A percentile compares a stretch with the other conserved stretches of the same genome.
Evolutionary conservation across 2,888 invertebrate genomes (phyloP).

Genomic region (Apantesis nais): DNA sequence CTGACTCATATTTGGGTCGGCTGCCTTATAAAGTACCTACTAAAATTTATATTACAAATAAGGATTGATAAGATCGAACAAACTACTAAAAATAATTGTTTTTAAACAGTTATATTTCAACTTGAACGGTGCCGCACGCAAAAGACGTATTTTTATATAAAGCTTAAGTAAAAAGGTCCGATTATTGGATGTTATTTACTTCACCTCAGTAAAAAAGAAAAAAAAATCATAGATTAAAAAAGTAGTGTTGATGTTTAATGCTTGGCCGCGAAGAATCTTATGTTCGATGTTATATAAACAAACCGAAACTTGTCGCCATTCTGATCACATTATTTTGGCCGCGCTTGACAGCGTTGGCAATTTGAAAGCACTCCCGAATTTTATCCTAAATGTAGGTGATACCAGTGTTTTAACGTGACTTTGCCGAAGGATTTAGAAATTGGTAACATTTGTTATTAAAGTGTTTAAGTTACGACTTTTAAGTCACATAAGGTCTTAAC

Average conservation of each 20-base stretch:
- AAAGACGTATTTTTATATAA: neutral
- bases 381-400: neutral
- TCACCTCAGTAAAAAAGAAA: too few relatives aligned
- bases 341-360: neutral
- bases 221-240: too few relatives aligned
- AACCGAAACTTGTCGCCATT: neutral
- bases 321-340: neutral
- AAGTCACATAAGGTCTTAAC: neutral
- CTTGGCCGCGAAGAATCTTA: too few relatives aligned
- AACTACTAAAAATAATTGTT: neutral
- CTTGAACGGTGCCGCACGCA: neutral
- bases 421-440: neutral
- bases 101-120: neutral
- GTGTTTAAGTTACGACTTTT: neutral
- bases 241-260: too few relatives aligned
- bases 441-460: too few relatives aligned
- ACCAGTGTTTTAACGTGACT: neutral
- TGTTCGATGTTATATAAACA: too few relatives aligned
- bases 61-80: neutral
- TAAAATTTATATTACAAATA: too few relatives aligned
- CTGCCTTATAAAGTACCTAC: neutral
- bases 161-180: neutral
- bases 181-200: neutral
- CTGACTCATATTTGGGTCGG: neutral
- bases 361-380: neutral